A percentile compares a stretch with the other conserved stretches of the same genome.
These are phyloP conservation scores for Sebastes taczanowskii DNA, from an alignment of 2,797 vertebrate genomes.

Conservation along the genomic window DNA sequence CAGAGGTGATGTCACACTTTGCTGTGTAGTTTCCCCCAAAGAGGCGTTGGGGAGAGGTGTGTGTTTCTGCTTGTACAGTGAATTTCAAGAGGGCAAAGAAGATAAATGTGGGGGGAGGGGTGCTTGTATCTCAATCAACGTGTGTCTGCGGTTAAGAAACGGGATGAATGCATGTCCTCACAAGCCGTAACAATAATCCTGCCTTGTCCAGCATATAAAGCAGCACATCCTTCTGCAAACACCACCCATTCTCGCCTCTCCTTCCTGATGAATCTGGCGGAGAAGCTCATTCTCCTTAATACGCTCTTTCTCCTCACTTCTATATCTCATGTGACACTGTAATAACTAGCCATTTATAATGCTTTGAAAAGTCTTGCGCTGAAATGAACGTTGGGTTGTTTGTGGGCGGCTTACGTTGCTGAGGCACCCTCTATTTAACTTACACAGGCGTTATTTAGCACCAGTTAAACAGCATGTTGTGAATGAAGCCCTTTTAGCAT, in stretches of 20 bases:
- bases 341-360: constrained; percentile 33
- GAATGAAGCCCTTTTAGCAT: constrained; percentile 70
- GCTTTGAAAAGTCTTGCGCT: constrained; percentile 26
- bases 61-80: constrained; percentile 20
- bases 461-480: constrained; percentile 69
- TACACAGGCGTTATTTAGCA: constrained; percentile 63
- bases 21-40: neutral
- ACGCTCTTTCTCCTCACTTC: neutral
- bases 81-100: constrained; percentile 1
- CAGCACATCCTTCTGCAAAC: constrained; percentile 46
- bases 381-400: constrained; percentile 36
- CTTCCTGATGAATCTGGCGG: neutral
- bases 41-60: constrained; percentile 25
- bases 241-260: constrained; percentile 26
- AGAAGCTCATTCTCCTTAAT: constrained; percentile 30
- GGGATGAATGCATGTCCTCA: constrained; percentile 29
- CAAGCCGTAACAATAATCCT: constrained; percentile 24
- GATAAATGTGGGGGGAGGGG: constrained; percentile 25
- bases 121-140: constrained; percentile 21
- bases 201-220: constrained; percentile 10
- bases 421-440: constrained; percentile 72
- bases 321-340: constrained; percentile 26
- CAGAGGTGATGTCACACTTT: constrained; percentile 56
- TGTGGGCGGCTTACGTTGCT: constrained; percentile 41
- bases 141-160: constrained; percentile 10